Percentiles rank a stretch among this genome's conserved stretches.
phyloP scores from a whole-genome alignment of 2,888 invertebrate genomes.

The Zaprionus bogoriensis region DNA sequence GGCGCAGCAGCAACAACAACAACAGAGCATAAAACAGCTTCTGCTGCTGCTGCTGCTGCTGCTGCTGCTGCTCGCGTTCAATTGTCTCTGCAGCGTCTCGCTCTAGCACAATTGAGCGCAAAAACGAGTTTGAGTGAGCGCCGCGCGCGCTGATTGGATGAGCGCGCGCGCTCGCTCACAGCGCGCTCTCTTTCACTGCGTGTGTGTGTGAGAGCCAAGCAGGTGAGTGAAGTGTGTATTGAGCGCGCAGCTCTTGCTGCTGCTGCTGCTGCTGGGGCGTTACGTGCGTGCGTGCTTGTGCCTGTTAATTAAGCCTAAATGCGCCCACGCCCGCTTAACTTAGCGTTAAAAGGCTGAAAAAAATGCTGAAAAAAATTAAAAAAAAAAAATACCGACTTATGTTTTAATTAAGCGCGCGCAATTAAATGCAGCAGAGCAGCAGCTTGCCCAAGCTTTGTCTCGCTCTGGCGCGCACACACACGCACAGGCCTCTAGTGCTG shows the following conservation, averaged over 20 bases:
- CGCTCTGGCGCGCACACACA: not conserved
- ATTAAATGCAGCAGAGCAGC: slow-evolving; percentile 27
- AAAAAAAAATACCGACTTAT: slow-evolving; percentile 14
- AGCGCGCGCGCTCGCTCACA: no score
- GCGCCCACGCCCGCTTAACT: slow-evolving; percentile 52
- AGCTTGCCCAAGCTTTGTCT: not conserved
- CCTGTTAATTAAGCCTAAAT: slow-evolving; percentile 64
- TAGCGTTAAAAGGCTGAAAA: no score
- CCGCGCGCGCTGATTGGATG: slow-evolving; percentile 59
- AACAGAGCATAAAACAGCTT: slow-evolving; percentile 68
- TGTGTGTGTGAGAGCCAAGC: slow-evolving; percentile 23
- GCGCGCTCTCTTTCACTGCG: no score
- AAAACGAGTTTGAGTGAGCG: slow-evolving; percentile 66
- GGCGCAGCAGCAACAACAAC: slow-evolving; percentile 23
- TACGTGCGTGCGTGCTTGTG: slow-evolving; percentile 36
- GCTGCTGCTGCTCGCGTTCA: slow-evolving; percentile 47
- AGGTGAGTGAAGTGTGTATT: slow-evolving; percentile 41
- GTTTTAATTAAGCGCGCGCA: slow-evolving; percentile 46
- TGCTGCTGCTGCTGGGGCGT: slow-evolving; percentile 48
- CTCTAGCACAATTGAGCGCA: slow-evolving; percentile 52
- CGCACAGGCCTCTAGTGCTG: slow-evolving; percentile 16
- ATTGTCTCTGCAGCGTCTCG: slow-evolving; percentile 49
- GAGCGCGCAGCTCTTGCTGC: no score
- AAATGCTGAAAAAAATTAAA: slow-evolving; percentile 2
- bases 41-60: slow-evolving; percentile 69